Evolutionary conservation across 2,888 invertebrate genomes (phyloP).

Genomic region (Ctena decussata): DNA sequence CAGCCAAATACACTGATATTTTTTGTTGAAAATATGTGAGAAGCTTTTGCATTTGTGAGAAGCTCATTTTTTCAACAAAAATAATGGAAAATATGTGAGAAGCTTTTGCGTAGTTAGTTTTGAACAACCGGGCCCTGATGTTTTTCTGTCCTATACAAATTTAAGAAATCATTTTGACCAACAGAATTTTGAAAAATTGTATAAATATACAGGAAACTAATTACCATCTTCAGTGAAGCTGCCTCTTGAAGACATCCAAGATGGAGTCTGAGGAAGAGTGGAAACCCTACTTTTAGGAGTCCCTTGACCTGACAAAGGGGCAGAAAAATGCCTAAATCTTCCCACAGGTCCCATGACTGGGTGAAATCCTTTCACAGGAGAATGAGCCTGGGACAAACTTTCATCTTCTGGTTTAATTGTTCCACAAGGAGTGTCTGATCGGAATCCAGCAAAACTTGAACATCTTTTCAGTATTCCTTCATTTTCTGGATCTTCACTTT

Average conservation of each 20-base stretch:
- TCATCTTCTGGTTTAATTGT: slow-evolving; percentile 39
- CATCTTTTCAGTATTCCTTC: slow-evolving; percentile 74
- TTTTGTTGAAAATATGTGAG: too few species aligned
- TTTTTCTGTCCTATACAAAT: too few species aligned
- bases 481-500: slow-evolving; percentile 30
- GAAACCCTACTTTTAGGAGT: slow-evolving; percentile 75
- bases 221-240: slow-evolving; percentile 77
- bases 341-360: slow-evolving; percentile 56
- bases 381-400: slow-evolving; percentile 32
- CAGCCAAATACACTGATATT: too few species aligned
- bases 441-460: slow-evolving; percentile 81
- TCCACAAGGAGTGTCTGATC: slow-evolving; percentile 42
- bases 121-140: too few species aligned
- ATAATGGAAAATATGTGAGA: too few species aligned
- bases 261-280: slow-evolving; percentile 79
- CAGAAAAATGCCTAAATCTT: slow-evolving; percentile 79
- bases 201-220: too few species aligned
- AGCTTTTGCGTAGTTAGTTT: too few species aligned
- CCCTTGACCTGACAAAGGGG: slow-evolving; percentile 76
- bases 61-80: too few species aligned
- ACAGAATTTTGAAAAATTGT: too few species aligned
- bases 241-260: slow-evolving; percentile 78
- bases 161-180: too few species aligned
- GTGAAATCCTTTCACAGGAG: slow-evolving; percentile 45
- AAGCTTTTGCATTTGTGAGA: too few species aligned